These are phyloP conservation scores for Solenopsis fugax DNA, from an alignment of 1,140 invertebrate genomes.

Conservation along the genomic window DNA sequence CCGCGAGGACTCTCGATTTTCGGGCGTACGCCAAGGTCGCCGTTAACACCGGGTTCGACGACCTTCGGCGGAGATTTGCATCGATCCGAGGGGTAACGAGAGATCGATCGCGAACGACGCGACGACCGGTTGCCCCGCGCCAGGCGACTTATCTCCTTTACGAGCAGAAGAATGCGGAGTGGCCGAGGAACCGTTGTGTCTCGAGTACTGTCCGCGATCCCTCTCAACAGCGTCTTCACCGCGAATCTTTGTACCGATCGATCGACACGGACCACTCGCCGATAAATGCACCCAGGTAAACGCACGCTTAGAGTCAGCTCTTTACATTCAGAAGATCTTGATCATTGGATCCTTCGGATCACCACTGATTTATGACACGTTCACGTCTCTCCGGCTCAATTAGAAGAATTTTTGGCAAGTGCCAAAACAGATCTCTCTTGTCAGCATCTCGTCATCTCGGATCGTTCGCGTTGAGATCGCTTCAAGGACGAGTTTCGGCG, in stretches of 20 bases:
- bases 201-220: slow-evolving; percentile 15
- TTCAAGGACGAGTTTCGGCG: background rate
- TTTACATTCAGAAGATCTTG: background rate
- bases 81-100: slow-evolving; percentile 32
- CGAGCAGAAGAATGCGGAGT: slow-evolving; percentile 45
- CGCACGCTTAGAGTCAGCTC: background rate
- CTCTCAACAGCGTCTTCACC: background rate
- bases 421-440: background rate
- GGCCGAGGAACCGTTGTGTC: slow-evolving; percentile 54
- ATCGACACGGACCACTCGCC: slow-evolving; percentile 18
- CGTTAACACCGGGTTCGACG: slow-evolving; percentile 70
- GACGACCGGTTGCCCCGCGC: slow-evolving; percentile 35
- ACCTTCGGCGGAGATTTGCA: slow-evolving; percentile 34
- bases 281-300: background rate
- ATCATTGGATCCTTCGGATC: background rate
- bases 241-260: background rate
- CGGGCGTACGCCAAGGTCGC: slow-evolving; percentile 41
- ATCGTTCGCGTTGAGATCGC: background rate
- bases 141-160: slow-evolving; percentile 43
- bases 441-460: background rate
- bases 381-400: background rate
- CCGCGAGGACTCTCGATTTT: slow-evolving; percentile 71
- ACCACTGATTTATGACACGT: slow-evolving; percentile 2
- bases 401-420: background rate
- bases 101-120: slow-evolving; percentile 47